Conservation (phyloP, 92 coral and sea anemone species). For the Muricea muricata region DNA sequence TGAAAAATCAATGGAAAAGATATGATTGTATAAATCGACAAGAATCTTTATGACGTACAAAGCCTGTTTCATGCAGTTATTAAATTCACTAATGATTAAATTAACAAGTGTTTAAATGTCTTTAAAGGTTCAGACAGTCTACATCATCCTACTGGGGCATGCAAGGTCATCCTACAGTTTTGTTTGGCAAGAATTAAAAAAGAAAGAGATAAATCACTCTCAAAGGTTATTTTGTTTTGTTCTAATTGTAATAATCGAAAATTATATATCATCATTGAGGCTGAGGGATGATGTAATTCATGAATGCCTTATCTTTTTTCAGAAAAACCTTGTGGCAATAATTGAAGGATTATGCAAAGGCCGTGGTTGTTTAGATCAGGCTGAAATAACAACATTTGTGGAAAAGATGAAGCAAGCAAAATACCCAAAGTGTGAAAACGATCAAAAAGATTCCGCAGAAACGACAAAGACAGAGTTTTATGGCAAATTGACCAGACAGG, state of each 20-base stretch:
- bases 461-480: conserved; percentile 55
- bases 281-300: too few species aligned
- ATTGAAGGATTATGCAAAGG: conserved; percentile 98
- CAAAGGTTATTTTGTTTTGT: conserved; percentile 76
- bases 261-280: too few species aligned
- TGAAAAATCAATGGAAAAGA: too few species aligned
- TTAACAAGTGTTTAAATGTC: not conserved
- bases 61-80: too few species aligned
- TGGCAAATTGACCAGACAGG: conserved; percentile 15
- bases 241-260: not conserved
- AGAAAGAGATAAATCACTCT: conserved; percentile 56
- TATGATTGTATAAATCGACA: too few species aligned
- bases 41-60: too few species aligned
- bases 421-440: conserved; percentile 42
- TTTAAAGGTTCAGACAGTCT: conserved; percentile 69
- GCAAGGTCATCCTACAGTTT: conserved; percentile 87
- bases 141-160: conserved; percentile 75
- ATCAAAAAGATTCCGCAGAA: not conserved
- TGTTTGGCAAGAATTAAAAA: conserved; percentile 71
- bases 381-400: conserved; percentile 78
- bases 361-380: conserved; percentile 88
- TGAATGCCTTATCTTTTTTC: not conserved
- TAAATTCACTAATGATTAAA: not conserved
- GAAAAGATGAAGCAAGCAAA: conserved; percentile 74
- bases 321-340: conserved; percentile 87